A percentile compares a stretch with the other conserved stretches of the same genome.
phyloP scores from a whole-genome alignment of 2,113 vertebrate species.

The Neopipo cinnamomea region DNA sequence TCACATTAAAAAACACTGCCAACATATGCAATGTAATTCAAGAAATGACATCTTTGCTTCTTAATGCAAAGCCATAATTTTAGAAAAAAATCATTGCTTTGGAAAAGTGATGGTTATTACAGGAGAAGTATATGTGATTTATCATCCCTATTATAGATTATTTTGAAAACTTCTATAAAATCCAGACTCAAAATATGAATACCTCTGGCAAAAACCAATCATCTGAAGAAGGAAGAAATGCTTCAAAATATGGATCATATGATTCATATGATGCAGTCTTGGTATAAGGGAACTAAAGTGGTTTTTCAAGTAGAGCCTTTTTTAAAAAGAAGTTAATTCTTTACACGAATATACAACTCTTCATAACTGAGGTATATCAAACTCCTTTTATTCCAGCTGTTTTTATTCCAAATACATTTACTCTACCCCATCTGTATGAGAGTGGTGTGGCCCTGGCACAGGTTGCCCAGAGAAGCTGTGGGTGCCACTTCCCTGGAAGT shows the following conservation, averaged over 20 bases:
- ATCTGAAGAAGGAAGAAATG: background rate
- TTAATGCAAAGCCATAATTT: conserved; percentile 1
- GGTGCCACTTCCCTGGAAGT: background rate
- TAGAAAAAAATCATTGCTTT: background rate
- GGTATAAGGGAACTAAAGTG: background rate
- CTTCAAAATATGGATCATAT: background rate
- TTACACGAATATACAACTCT: background rate
- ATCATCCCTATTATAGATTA: background rate
- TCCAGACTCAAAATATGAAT: background rate
- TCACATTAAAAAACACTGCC: conserved; percentile 46
- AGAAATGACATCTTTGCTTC: conserved; percentile 4
- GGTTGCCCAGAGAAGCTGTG: background rate
- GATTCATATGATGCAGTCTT: background rate
- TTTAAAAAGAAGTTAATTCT: background rate
- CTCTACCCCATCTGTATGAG: background rate
- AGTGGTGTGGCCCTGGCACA: background rate
- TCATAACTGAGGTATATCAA: background rate
- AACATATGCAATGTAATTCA: conserved; percentile 13
- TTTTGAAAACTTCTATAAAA: conserved; percentile 5
- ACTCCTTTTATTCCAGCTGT: background rate
- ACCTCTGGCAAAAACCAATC: background rate
- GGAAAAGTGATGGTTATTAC: background rate
- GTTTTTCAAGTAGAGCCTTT: background rate
- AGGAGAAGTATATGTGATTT: background rate
- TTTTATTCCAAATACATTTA: background rate